Evolutionary conservation across 2,888 invertebrate genomes (phyloP).

Genomic region (Synergus itoensis): DNA sequence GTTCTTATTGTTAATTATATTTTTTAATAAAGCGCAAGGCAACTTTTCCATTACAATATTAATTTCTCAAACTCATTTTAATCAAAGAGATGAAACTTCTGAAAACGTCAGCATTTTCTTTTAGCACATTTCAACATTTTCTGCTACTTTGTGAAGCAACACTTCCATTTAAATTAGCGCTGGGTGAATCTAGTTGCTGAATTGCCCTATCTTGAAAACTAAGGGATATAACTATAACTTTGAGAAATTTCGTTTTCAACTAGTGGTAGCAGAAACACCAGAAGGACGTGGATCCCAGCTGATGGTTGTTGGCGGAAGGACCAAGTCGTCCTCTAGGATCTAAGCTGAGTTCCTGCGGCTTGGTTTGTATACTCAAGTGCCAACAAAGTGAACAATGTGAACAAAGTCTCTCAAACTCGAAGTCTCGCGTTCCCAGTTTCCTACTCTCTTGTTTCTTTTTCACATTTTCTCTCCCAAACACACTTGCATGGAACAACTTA

Average conservation of each 20-base stretch:
- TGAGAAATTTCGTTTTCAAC: not conserved
- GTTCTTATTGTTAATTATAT: not conserved
- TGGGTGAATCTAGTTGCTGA: not conserved
- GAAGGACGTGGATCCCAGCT: not conserved
- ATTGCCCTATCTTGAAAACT: not conserved
- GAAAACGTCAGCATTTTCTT: too few species aligned
- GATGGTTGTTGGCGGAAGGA: not conserved
- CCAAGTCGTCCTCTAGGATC: not conserved
- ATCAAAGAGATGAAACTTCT: too few species aligned
- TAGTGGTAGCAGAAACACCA: not conserved
- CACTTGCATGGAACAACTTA: slow-evolving; percentile 20
- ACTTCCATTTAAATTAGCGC: not conserved
- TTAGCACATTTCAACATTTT: not conserved
- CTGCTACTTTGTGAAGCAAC: not conserved
- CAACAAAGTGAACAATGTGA: slow-evolving; percentile 12
- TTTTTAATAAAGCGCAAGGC: not conserved
- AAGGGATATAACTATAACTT: not conserved
- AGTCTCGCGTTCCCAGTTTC: slow-evolving; percentile 2
- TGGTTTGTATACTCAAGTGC: slow-evolving; percentile 9
- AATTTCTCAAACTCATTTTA: too few species aligned
- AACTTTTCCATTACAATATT: too few species aligned
- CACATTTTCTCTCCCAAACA: not conserved
- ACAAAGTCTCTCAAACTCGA: slow-evolving; percentile 14
- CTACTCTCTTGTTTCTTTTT: slow-evolving; percentile 12
- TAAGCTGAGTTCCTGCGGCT: not conserved